These are phyloP conservation scores for Julus scandinavius DNA, from an alignment of 2,888 invertebrate species.

Conservation along the genomic window DNA sequence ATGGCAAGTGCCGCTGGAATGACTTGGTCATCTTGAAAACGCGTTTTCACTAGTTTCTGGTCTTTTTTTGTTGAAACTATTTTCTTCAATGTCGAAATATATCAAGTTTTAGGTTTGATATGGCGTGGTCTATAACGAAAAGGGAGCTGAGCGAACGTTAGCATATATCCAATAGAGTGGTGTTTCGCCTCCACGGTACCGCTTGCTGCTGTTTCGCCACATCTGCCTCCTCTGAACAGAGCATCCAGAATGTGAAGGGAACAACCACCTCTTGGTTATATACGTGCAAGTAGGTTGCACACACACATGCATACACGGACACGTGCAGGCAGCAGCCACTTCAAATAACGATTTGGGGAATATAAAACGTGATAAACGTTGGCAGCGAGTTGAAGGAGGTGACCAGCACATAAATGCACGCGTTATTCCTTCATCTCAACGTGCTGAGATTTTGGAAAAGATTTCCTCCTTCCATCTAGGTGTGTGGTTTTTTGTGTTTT, in stretches of 20 bases:
- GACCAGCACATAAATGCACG: neutral
- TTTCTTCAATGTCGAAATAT: neutral
- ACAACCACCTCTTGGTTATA: constrained; percentile 17
- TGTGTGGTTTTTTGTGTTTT: no score
- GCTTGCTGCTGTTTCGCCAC: neutral
- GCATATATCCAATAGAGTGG: constrained; percentile 10
- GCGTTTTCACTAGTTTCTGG: neutral
- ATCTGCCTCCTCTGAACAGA: constrained; percentile 43
- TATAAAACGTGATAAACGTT: neutral
- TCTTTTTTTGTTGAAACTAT: neutral
- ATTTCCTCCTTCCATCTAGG: constrained; percentile 34
- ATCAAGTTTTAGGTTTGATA: neutral
- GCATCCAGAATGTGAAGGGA: constrained; percentile 25
- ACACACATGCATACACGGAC: neutral
- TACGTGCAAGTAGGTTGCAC: neutral
- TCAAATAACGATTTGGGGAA: constrained; percentile 33
- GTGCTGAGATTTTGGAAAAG: neutral
- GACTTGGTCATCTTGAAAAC: constrained; percentile 6
- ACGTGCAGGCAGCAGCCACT: constrained; percentile 10
- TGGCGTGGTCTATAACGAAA: neutral
- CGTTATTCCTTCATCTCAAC: neutral
- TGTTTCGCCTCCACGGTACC: constrained; percentile 9
- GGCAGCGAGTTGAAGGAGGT: neutral
- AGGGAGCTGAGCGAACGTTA: neutral
- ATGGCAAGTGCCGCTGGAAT: neutral